Percentiles rank a stretch among this genome's conserved stretches.
Evolutionary conservation across 1,140 invertebrate genomes (phyloP).

Genomic region (Drosophila bipectinata): DNA sequence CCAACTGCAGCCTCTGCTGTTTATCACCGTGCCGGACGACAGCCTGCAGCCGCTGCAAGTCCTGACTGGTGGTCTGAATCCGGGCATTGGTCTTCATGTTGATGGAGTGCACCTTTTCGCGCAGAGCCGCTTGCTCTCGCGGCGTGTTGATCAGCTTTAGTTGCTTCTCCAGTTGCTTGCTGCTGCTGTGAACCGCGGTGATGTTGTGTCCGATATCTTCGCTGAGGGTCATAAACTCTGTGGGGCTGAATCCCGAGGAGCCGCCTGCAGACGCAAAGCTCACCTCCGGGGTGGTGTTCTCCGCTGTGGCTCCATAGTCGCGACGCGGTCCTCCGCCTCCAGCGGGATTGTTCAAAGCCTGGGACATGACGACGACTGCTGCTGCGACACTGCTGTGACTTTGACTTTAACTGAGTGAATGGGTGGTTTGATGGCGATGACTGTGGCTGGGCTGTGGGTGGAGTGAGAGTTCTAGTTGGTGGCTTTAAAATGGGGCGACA

Average conservation of each 20-base stretch:
- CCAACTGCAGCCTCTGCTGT: conserved; percentile 92
- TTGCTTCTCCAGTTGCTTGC: conserved; percentile 89
- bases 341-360: conserved; percentile 70
- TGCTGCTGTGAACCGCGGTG: conserved; percentile 89
- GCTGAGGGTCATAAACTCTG: conserved; percentile 89
- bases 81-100: conserved; percentile 91
- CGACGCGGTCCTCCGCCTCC: conserved; percentile 62
- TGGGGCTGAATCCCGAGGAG: conserved; percentile 88
- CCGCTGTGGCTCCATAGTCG: conserved; percentile 84
- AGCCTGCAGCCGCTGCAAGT: conserved; percentile 89
- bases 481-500: conserved; percentile 53
- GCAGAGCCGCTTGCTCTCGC: conserved; percentile 87
- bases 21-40: conserved; percentile 89
- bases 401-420: conserved; percentile 7
- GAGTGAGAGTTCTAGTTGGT: conserved; percentile 11
- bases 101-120: conserved; percentile 87
- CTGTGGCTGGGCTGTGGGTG: conserved; percentile 36
- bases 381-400: conserved; percentile 6
- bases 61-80: conserved; percentile 89
- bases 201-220: conserved; percentile 92
- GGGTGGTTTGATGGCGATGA: conserved; percentile 19
- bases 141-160: conserved; percentile 90
- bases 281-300: conserved; percentile 86
- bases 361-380: conserved; percentile 49
- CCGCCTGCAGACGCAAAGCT: conserved; percentile 83